Conservation (phyloP, 2,888 invertebrate genomes). For the Mesorhabditis belari region DNA sequence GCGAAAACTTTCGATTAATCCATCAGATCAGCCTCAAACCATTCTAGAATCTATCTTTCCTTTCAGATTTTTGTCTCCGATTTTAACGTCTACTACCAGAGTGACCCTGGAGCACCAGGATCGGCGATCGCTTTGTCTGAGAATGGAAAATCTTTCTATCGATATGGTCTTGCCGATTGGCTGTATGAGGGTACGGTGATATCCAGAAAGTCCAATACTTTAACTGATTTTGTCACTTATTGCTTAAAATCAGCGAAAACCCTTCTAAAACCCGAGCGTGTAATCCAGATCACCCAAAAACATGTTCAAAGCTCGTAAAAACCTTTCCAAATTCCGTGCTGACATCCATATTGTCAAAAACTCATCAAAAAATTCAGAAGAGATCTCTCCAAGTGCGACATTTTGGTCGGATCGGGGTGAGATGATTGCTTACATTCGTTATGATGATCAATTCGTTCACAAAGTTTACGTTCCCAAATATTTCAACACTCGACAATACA, state of each 20-base stretch:
- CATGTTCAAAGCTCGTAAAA: too few species aligned
- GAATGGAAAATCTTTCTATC: constrained; percentile 16
- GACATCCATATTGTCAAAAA: neutral
- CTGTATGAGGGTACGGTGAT: constrained; percentile 24
- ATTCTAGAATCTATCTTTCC: neutral
- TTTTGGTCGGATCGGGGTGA: constrained; percentile 38
- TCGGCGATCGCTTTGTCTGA: constrained; percentile 19
- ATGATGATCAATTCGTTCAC: constrained; percentile 37
- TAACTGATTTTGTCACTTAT: neutral
- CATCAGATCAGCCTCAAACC: neutral
- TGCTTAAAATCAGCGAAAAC: neutral
- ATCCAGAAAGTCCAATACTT: neutral
- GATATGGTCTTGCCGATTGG: constrained; percentile 33
- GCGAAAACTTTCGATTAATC: too few species aligned
- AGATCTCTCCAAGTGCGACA: constrained; percentile 26
- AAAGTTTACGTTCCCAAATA: constrained; percentile 30
- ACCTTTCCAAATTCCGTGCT: too few species aligned
- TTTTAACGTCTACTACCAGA: constrained; percentile 31
- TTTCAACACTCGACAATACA: constrained; percentile 16
- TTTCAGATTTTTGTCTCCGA: constrained; percentile 15
- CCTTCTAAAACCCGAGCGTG: too few species aligned
- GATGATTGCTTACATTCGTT: constrained; percentile 19
- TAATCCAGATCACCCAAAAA: too few species aligned
- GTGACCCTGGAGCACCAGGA: constrained; percentile 23
- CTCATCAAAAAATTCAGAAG: constrained; percentile 22